phyloP scores from a whole-genome alignment of 2,113 vertebrate species.

The Fulica atra region DNA sequence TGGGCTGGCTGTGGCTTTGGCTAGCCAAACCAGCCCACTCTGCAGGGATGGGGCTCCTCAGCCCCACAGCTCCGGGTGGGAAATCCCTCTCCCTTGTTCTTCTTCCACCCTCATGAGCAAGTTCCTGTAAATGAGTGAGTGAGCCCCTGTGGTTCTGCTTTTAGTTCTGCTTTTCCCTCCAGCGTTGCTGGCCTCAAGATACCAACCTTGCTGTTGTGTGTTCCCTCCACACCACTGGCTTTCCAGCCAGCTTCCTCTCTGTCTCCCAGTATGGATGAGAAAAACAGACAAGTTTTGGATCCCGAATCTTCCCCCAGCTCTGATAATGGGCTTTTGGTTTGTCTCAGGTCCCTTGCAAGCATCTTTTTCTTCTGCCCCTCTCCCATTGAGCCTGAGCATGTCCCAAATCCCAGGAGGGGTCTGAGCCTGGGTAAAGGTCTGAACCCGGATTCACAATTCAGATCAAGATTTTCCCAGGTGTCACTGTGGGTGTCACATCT shows the following conservation, averaged over 20 bases:
- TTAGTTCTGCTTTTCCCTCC: background rate
- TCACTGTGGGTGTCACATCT: background rate
- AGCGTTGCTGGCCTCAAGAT: fast-evolving
- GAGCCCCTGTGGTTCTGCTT: background rate
- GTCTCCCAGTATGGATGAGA: background rate
- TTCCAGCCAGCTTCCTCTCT: background rate
- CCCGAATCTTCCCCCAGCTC: background rate
- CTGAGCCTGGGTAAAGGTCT: background rate
- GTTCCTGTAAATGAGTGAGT: background rate
- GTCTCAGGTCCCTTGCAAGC: background rate
- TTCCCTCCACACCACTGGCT: fast-evolving
- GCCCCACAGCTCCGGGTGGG: background rate
- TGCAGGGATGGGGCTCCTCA: background rate
- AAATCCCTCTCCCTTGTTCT: background rate
- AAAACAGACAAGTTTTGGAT: background rate
- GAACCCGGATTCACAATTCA: background rate
- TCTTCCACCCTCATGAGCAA: background rate
- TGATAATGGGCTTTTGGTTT: background rate
- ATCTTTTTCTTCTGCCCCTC: background rate
- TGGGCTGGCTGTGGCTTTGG: background rate
- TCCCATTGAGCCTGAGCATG: background rate
- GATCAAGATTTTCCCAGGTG: background rate
- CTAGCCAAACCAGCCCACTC: background rate
- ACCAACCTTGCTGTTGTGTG: background rate
- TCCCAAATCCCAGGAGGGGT: background rate